Evolutionary conservation across 2,888 invertebrate species (phyloP), one percentile per base, ranked within the genome.

Genomic region (Hydrotaea diabolus): DNA sequence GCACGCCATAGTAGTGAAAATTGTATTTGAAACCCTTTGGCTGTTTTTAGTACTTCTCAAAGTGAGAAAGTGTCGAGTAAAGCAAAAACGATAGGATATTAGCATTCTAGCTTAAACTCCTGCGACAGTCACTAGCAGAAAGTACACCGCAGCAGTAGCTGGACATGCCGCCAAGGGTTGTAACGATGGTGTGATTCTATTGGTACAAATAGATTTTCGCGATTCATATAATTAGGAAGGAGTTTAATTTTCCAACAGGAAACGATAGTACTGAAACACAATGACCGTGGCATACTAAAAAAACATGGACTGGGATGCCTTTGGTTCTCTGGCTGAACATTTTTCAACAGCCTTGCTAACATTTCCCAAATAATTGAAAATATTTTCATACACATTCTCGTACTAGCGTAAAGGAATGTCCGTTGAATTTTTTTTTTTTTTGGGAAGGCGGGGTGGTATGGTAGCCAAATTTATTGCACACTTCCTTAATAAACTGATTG

Each of bases 401-500:
- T n/a, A n/a, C n/a, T n/a, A n/a, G n/a, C n/a, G n/a, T n/a, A n/a
- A n/a, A n/a, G n/a, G n/a, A n/a, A 4, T 49, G 49, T 49, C 49
- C 49, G n/a, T 49, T 0, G 43, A 7, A 23, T 57, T 57, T 57
- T 9, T 23, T 57, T 57, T 2, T 57, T 57, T 57, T 36, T 23
- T 59, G 59, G 2, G 26, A 23, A n/a, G n/a, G n/a, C n/a, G n/a
- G n/a, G n/a, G n/a, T n/a, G n/a, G n/a, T n/a, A n/a, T n/a, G n/a
- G n/a, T n/a, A n/a, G n/a, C 31, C 31, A 31, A 31, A 31, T 31
- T 53, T 2, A 8, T 57, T 21, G 55, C 21, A 11, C n/a, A 49
- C 49, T 62, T 62, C n/a, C 62, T 7, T 62, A 62, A 62, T 43
- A 46, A 69, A 43, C 46, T 46, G 43, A 69, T 69, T 69, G 69